Conservation (phyloP, 2,797 vertebrate species). For the Loriculus beryllinus region DNA sequence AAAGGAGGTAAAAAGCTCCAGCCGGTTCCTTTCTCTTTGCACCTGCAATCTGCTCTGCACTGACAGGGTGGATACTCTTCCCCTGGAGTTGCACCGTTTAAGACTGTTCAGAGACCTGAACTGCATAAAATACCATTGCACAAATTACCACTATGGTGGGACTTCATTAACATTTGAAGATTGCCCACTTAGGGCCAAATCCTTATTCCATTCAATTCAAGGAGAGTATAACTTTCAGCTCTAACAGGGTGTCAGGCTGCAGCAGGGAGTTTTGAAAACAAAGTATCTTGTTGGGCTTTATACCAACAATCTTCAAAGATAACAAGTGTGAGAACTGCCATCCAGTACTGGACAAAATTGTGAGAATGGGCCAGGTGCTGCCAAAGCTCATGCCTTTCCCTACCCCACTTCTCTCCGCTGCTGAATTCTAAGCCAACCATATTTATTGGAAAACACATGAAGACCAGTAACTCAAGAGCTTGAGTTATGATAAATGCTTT, state of each 20-base stretch:
- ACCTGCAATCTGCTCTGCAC: not conserved
- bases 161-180: slow-evolving; percentile 14
- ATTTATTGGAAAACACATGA: not conserved
- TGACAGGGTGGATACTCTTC: not conserved
- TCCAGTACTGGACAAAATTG: not conserved
- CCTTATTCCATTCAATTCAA: not conserved
- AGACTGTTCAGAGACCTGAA: slow-evolving; percentile 47
- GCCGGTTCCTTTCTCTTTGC: accelerated
- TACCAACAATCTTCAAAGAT: not conserved
- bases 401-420: not conserved
- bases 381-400: not conserved
- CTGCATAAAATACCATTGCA: slow-evolving; percentile 38
- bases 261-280: not conserved
- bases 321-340: not conserved
- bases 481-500: not conserved
- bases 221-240: not conserved
- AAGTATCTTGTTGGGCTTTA: not conserved
- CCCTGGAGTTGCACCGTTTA: not conserved
- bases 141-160: slow-evolving; percentile 26
- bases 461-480: not conserved
- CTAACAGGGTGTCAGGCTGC: not conserved
- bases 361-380: not conserved
- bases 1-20: not conserved
- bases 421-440: not conserved
- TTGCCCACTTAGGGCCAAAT: not conserved